Evolutionary conservation across 2,113 vertebrate species (phyloP).

Genomic region (Regulus satrapa): DNA sequence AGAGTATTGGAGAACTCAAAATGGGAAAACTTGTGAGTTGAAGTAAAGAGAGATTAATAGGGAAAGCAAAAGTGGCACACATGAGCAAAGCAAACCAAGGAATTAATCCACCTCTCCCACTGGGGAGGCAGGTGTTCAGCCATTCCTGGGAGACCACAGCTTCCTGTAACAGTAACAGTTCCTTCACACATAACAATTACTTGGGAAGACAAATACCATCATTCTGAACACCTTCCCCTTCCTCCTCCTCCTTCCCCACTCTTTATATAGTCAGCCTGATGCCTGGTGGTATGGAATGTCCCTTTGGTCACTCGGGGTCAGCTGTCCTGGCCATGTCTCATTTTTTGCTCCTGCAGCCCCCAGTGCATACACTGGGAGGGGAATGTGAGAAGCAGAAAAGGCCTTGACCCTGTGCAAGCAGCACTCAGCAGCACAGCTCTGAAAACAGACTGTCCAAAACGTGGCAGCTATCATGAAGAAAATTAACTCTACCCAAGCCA

Average conservation of each 20-base stretch:
- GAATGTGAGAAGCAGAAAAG: background rate
- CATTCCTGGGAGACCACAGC: background rate
- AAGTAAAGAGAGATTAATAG: background rate
- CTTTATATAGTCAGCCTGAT: background rate
- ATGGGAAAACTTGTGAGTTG: background rate
- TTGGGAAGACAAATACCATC: background rate
- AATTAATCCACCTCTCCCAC: background rate
- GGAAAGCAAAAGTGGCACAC: background rate
- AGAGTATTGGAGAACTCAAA: background rate
- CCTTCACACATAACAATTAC: background rate
- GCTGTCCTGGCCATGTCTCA: background rate
- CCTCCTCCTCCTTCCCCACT: too few relatives aligned
- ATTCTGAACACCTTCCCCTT: background rate
- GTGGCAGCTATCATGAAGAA: background rate
- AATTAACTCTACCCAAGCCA: background rate
- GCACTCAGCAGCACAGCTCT: background rate
- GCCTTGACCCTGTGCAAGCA: background rate
- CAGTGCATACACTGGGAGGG: rapidly evolving
- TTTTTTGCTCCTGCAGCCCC: background rate
- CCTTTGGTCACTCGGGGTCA: background rate
- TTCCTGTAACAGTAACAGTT: background rate
- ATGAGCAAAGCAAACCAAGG: background rate
- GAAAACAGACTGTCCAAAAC: background rate
- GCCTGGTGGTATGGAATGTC: too few relatives aligned
- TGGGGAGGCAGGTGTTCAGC: background rate